These are phyloP conservation scores for Benitochromis conjunctus DNA, from an alignment of 2,113 vertebrate species.

Conservation along the genomic window DNA sequence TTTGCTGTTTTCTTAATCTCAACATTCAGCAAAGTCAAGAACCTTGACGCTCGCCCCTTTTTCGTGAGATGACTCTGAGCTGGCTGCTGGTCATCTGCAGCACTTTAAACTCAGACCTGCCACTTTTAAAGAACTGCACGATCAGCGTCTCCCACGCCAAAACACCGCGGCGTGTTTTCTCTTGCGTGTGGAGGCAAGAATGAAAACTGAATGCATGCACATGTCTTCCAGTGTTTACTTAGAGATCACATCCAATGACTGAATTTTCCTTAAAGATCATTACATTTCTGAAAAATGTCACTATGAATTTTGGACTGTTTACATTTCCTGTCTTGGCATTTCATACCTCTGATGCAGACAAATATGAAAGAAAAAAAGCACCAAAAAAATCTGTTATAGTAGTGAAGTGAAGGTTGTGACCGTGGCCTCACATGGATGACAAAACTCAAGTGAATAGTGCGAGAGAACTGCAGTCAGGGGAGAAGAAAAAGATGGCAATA, in stretches of 20 bases:
- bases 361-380: background rate
- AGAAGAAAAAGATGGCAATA: background rate
- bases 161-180: background rate
- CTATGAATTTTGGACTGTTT: background rate
- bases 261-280: background rate
- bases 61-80: conserved; percentile 20
- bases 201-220: background rate
- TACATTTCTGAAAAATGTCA: background rate
- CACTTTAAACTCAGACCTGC: conserved; percentile 22
- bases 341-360: background rate
- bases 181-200: background rate
- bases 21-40: conserved; percentile 63
- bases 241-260: background rate
- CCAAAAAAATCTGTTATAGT: background rate
- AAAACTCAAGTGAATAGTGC: background rate
- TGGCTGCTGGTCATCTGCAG: conserved; percentile 18
- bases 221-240: background rate
- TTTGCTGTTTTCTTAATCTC: conserved; percentile 48
- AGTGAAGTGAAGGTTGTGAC: background rate
- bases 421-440: background rate
- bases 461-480: background rate
- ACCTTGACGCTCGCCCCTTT: conserved; percentile 42
- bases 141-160: conserved; percentile 44
- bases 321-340: background rate
- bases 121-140: conserved; percentile 26